phyloP scores from a whole-genome alignment of 1,140 invertebrate genomes.

The Drosophila pseudoananassae region DNA sequence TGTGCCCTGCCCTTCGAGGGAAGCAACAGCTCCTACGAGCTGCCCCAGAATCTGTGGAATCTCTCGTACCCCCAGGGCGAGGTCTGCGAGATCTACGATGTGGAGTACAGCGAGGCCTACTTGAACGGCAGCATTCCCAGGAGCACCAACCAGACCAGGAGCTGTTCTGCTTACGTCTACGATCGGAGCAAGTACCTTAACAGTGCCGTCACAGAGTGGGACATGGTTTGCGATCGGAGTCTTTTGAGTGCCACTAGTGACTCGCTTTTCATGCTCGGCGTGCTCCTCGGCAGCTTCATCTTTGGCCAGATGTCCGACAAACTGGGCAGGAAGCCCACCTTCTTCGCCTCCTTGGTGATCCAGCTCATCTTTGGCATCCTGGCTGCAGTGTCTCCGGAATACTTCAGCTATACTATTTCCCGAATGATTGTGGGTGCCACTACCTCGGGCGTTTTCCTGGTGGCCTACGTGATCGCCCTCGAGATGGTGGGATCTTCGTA shows the following conservation, averaged over 20 bases:
- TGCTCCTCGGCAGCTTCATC: constrained; percentile 90
- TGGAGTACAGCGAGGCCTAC: constrained; percentile 81
- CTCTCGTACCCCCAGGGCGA: constrained; percentile 86
- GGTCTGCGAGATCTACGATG: constrained; percentile 85
- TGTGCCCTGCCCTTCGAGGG: constrained; percentile 87
- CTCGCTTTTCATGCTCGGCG: constrained; percentile 93
- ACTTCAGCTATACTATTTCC: constrained; percentile 88
- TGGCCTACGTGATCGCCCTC: constrained; percentile 92
- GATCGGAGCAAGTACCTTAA: constrained; percentile 86
- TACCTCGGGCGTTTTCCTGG: constrained; percentile 91
- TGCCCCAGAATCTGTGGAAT: constrained; percentile 84
- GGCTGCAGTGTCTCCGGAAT: constrained; percentile 88
- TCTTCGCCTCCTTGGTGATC: constrained; percentile 89
- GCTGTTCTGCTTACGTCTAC: constrained; percentile 87
- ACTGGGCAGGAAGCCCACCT: constrained; percentile 89
- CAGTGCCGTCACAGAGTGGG: constrained; percentile 89
- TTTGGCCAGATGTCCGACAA: constrained; percentile 93
- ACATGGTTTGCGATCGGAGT: constrained; percentile 89
- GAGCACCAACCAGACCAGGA: constrained; percentile 44
- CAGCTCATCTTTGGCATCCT: constrained; percentile 88
- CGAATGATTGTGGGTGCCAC: constrained; percentile 90
- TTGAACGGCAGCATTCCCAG: constrained; percentile 49
- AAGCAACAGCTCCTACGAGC: constrained; percentile 83
- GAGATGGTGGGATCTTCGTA: constrained; percentile 93
- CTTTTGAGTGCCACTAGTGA: constrained; percentile 90